Conservation (phyloP, 2,888 invertebrate species). For the Microctonus aethiopoides region DNA sequence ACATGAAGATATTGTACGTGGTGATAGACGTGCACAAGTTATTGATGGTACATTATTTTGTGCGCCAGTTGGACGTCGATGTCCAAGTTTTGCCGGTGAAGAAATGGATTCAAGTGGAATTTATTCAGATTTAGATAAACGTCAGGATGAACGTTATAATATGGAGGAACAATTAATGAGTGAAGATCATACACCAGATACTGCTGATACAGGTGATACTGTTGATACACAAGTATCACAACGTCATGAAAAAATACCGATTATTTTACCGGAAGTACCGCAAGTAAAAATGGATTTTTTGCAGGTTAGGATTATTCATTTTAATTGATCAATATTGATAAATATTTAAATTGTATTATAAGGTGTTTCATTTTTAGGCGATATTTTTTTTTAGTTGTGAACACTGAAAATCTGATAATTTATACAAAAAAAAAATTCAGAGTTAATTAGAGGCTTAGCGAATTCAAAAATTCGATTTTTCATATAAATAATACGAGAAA, state of each 20-base stretch:
- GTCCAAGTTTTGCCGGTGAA: conserved; percentile 70
- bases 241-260: conserved; percentile 67
- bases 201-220: conserved; percentile 74
- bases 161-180: conserved; percentile 55
- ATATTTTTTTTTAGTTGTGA: too few species aligned
- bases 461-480: too few species aligned
- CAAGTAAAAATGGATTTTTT: conserved; percentile 61
- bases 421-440: background rate
- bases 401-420: too few species aligned
- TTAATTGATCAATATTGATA: background rate
- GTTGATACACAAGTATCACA: conserved; percentile 71
- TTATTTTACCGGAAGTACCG: conserved; percentile 49
- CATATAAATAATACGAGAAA: too few species aligned
- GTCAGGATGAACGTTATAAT: conserved; percentile 71
- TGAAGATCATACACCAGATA: conserved; percentile 76
- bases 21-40: conserved; percentile 80
- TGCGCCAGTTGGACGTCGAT: conserved; percentile 60
- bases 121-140: conserved; percentile 86
- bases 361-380: too few species aligned
- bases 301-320: conserved; percentile 45
- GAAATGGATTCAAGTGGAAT: conserved; percentile 93
- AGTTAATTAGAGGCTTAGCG: too few species aligned
- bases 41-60: conserved; percentile 92
- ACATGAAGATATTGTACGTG: conserved; percentile 79
- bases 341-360: too few species aligned